Evolutionary conservation across 2,888 invertebrate genomes (phyloP).

Genomic region (Hirtodrosophila alboralis): DNA sequence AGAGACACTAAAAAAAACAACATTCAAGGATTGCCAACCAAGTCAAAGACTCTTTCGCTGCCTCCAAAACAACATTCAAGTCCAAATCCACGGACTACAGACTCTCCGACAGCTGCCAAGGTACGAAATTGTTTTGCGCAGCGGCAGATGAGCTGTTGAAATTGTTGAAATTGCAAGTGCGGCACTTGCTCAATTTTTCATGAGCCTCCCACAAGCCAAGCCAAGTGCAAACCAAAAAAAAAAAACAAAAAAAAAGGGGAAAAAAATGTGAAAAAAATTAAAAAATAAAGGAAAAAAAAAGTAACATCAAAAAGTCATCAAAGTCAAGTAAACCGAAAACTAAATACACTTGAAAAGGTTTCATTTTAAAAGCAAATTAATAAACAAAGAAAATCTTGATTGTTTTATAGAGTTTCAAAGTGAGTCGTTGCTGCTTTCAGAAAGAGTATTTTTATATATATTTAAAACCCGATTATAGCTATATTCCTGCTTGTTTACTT

Average conservation of each 20-base stretch:
- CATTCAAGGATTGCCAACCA: conserved; percentile 35
- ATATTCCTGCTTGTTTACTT: no score
- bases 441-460: no score
- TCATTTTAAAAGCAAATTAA: no score
- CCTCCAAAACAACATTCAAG: no score
- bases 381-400: no score
- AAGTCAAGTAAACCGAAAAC: conserved; percentile 17
- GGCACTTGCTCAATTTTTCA: conserved; percentile 77
- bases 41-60: not conserved
- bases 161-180: conserved; percentile 78
- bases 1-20: conserved; percentile 24
- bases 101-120: conserved; percentile 51
- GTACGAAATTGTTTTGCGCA: conserved; percentile 66
- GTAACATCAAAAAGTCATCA: no score
- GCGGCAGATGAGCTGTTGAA: conserved; percentile 77
- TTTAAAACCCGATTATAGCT: no score
- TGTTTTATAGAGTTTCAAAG: no score
- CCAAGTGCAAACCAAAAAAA: conserved; percentile 3
- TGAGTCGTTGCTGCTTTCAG: no score
- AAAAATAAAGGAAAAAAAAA: not conserved
- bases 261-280: not conserved
- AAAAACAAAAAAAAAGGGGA: not conserved
- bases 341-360: conserved; percentile 23
- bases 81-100: no score
- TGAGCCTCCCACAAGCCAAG: conserved; percentile 70